These are phyloP conservation scores for Oligia fasciuncula DNA, from an alignment of 2,888 invertebrate species.

Conservation along the genomic window DNA sequence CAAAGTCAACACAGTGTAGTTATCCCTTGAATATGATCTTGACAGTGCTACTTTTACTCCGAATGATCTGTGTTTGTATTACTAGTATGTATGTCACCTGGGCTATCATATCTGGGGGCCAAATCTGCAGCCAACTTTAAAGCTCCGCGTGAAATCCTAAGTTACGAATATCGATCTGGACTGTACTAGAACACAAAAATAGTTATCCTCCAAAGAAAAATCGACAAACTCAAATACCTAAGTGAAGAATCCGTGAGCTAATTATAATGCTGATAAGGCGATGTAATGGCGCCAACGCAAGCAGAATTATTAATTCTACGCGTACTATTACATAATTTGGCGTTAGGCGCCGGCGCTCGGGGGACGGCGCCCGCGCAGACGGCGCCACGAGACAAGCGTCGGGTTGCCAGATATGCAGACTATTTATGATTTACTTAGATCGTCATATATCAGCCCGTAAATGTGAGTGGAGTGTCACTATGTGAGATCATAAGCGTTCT, in stretches of 20 bases:
- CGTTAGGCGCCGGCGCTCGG: constrained; percentile 68
- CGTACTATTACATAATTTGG: constrained; percentile 71
- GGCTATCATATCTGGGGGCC: too few species aligned
- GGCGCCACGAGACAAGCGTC: constrained; percentile 62
- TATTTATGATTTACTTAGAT: constrained; percentile 53
- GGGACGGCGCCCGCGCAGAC: constrained; percentile 65
- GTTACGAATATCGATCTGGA: neutral
- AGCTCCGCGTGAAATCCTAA: too few species aligned
- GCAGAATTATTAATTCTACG: constrained; percentile 60
- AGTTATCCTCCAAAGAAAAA: constrained; percentile 4
- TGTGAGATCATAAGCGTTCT: constrained; percentile 39
- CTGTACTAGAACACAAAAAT: neutral
- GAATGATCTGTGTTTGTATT: neutral
- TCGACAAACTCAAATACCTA: neutral
- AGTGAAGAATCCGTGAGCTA: constrained; percentile 40
- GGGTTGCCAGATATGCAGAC: constrained; percentile 59
- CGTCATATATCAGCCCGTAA: constrained; percentile 33
- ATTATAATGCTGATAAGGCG: constrained; percentile 59
- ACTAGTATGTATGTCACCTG: too few species aligned
- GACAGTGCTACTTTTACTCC: neutral
- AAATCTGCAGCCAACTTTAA: neutral
- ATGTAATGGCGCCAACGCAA: constrained; percentile 60
- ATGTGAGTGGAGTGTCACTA: constrained; percentile 37
- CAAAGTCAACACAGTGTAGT: neutral
- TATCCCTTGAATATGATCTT: neutral